Percentiles rank a stretch among this genome's conserved stretches.
Conservation (phyloP, 2,113 vertebrate species). For the Synodontis membranacea region DNA sequence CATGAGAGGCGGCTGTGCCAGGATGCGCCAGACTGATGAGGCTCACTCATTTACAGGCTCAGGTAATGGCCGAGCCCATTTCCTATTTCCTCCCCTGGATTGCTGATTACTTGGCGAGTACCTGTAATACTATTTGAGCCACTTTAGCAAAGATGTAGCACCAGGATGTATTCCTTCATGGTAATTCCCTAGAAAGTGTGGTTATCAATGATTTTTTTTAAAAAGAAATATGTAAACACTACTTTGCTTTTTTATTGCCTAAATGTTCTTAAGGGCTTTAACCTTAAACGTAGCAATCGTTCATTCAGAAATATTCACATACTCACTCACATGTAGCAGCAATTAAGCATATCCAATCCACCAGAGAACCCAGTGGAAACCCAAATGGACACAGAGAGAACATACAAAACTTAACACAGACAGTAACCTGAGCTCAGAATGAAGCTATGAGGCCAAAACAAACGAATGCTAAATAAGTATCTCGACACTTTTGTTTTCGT, state of each 20-base stretch:
- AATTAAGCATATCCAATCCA: neutral
- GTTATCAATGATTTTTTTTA: neutral
- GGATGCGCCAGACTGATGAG: conserved; percentile 52
- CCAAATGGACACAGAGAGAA: neutral
- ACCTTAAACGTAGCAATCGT: neutral
- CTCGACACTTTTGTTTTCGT: neutral
- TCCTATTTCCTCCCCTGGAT: conserved; percentile 51
- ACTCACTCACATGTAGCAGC: neutral
- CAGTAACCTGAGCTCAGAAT: neutral
- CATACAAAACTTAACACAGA: neutral
- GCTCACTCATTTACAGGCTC: conserved; percentile 52
- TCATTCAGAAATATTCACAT: neutral
- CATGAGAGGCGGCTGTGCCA: conserved; percentile 43
- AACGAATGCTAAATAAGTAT: neutral
- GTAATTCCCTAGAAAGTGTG: conserved; percentile 3
- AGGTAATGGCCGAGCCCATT: conserved; percentile 52
- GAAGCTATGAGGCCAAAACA: neutral
- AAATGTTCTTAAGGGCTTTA: neutral
- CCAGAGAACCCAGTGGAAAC: neutral
- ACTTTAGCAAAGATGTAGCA: conserved; percentile 49
- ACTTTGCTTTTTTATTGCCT: neutral
- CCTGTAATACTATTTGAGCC: conserved; percentile 49
- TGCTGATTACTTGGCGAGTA: conserved; percentile 65
- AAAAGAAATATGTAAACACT: neutral
- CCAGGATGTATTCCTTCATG: conserved; percentile 37